Evolutionary conservation across 2,888 invertebrate genomes (phyloP).

Genomic region (Diloba caeruleocephala): DNA sequence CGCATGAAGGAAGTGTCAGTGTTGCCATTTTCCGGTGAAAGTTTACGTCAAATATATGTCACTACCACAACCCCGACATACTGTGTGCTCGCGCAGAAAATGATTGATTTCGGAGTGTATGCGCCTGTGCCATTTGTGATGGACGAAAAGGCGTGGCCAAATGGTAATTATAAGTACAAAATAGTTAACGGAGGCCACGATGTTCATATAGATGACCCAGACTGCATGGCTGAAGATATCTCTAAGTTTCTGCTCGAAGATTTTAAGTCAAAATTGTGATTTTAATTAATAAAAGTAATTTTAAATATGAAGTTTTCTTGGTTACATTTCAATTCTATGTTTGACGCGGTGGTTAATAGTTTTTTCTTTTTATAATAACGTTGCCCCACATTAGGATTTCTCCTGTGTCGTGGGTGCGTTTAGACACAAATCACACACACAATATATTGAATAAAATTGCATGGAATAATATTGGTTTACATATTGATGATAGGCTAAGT

Average conservation of each 20-base stretch:
- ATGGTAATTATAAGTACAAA: conserved; percentile 66
- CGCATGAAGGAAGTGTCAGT: conserved; percentile 70
- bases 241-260: conserved; percentile 65
- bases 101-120: conserved; percentile 58
- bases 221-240: conserved; percentile 81
- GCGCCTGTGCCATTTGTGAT: conserved; percentile 61
- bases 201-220: conserved; percentile 88
- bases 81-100: conserved; percentile 61
- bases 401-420: too few species aligned
- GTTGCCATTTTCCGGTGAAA: conserved; percentile 64
- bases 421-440: too few species aligned
- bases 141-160: conserved; percentile 68
- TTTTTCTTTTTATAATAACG: too few species aligned
- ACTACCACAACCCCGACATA: conserved; percentile 64
- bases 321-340: too few species aligned
- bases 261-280: conserved; percentile 39
- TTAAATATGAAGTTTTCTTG: too few species aligned
- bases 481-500: too few species aligned
- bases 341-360: too few species aligned
- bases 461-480: too few species aligned
- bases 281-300: too few species aligned
- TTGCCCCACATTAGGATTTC: too few species aligned
- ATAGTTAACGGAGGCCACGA: conserved; percentile 89
- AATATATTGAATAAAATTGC: too few species aligned
- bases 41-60: conserved; percentile 64